Evolutionary conservation across 2,113 vertebrate genomes (phyloP).

Genomic region (Panthera leo): DNA sequence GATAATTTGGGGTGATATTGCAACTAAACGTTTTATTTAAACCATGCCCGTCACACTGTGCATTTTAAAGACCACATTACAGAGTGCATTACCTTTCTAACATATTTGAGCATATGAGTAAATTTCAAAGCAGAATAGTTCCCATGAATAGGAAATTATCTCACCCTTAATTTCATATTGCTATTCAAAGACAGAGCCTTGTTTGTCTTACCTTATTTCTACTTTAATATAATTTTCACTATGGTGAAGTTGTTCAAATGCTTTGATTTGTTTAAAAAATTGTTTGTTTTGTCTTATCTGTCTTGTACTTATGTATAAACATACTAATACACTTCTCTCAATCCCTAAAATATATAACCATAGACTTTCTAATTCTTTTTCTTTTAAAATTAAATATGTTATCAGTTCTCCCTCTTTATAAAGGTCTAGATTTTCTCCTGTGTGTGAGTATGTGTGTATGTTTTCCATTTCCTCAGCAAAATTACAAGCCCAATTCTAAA

Average conservation of each 20-base stretch:
- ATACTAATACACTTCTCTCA: not conserved
- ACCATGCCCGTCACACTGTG: conserved; percentile 52
- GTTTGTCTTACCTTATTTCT: conserved; percentile 33
- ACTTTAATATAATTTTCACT: conserved; percentile 33
- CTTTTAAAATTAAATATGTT: not conserved
- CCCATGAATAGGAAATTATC: conserved; percentile 34
- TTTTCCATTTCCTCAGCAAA: not conserved
- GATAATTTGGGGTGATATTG: conserved; percentile 76
- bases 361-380: not conserved
- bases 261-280: conserved; percentile 35
- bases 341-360: not conserved
- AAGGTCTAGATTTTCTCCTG: not conserved
- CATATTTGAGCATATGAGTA: conserved; percentile 15
- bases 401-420: not conserved
- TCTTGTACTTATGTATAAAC: not conserved
- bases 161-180: conserved; percentile 60
- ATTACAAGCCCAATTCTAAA: not conserved
- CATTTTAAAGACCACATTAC: conserved; percentile 69
- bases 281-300: not conserved
- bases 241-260: conserved; percentile 3
- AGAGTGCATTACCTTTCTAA: conserved; percentile 47
- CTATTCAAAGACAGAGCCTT: not conserved
- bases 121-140: conserved; percentile 62
- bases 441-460: not conserved
- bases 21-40: conserved; percentile 62